Evolutionary conservation across 1,140 invertebrate species (phyloP), one percentile per base, ranked within the genome.

Genomic region (Riptortus pedestris): DNA sequence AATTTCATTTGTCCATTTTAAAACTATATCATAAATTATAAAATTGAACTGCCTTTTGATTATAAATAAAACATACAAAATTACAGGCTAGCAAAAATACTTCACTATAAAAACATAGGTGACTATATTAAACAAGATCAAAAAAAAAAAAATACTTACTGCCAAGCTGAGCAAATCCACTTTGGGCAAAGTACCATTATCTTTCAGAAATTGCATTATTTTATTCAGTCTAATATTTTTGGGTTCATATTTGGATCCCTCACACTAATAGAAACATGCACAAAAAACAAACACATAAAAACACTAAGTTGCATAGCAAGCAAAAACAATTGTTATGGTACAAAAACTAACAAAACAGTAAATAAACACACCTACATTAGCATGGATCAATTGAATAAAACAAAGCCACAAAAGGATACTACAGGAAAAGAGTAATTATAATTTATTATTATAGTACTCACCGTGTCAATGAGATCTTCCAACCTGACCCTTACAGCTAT

Each of bases 381-480:
- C n/a, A n/a, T n/a, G n/a, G n/a, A n/a, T n/a, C n/a, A n/a, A n/a
- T n/a, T n/a, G n/a, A n/a, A n/a, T n/a, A n/a, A n/a, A n/a, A n/a
- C n/a, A n/a, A n/a, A n/a, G n/a, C n/a, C n/a, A n/a, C n/a, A n/a
- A n/a, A n/a, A n/a, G n/a, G n/a, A n/a, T n/a, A n/a, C n/a, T n/a
- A n/a, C n/a, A n/a, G n/a, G n/a, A n/a, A n/a, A n/a, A n/a, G n/a
- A n/a, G n/a, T n/a, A n/a, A n/a, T n/a, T n/a, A n/a, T n/a, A n/a
- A n/a, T n/a, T n/a, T n/a, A 14, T 7, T 38, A 7, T 38, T 7
- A 38, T 14, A 59, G 12, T 31, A 59, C 72, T 67, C 83, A 95
- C 91, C 86, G 94, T 89, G 75, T 93, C 90, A 69, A 95, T 90
- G 66, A 91, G 80, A 76, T 95, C 90, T 75, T 94, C 89, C 0